Conservation (phyloP, 2,797 vertebrate species). For the Hipposideros larvatus region DNA sequence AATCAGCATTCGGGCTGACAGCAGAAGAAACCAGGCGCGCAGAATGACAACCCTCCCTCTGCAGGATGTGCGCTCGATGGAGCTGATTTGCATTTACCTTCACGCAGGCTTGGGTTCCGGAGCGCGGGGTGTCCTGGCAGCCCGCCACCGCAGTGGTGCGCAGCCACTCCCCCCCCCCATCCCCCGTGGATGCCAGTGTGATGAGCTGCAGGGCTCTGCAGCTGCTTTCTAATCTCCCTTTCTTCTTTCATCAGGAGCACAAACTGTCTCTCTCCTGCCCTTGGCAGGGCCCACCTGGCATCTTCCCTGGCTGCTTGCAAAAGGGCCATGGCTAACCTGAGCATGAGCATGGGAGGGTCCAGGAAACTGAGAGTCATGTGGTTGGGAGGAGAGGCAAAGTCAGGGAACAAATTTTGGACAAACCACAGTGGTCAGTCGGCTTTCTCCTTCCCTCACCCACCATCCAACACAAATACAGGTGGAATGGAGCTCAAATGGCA, state of each 20-base stretch:
- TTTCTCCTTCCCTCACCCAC: neutral
- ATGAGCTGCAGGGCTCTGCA: neutral
- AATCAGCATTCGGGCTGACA: conserved; percentile 56
- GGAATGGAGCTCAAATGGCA: neutral
- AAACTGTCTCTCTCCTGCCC: neutral
- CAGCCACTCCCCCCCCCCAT: neutral
- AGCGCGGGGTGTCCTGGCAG: neutral
- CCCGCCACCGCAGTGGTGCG: rapidly evolving
- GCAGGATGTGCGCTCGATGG: neutral
- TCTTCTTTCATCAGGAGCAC: neutral
- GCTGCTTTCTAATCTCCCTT: neutral
- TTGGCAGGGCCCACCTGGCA: neutral
- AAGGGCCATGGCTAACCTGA: neutral
- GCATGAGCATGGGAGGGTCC: rapidly evolving
- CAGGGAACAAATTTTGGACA: neutral
- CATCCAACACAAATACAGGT: no score
- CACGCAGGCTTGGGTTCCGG: neutral
- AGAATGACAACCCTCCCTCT: conserved; percentile 2
- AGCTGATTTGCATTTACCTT: conserved; percentile 57
- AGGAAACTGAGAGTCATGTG: neutral
- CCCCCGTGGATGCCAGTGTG: rapidly evolving
- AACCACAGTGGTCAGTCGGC: neutral
- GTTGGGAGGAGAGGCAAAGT: neutral
- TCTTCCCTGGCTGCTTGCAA: neutral
- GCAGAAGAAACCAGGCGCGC: neutral